A percentile compares a stretch with the other conserved stretches of the same genome.
These are phyloP conservation scores for Anolis sagrei DNA, from an alignment of 2,113 vertebrate species.

Conservation along the genomic window DNA sequence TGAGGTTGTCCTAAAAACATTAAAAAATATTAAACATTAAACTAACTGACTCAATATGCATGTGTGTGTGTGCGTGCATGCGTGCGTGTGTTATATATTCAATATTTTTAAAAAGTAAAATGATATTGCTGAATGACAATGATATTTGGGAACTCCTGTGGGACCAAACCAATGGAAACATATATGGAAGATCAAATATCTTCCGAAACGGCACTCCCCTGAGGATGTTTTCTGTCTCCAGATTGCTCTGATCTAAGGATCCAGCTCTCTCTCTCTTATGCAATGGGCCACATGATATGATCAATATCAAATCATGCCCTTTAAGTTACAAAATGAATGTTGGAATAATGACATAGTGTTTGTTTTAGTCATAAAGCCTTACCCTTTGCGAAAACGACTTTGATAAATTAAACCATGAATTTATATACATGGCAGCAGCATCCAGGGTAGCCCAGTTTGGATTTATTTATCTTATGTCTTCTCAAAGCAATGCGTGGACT, in stretches of 20 bases:
- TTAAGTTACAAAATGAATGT: constrained; percentile 17
- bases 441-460: background rate
- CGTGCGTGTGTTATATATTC: too few species aligned
- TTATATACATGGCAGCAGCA: background rate
- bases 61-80: too few species aligned
- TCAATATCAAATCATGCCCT: constrained; percentile 16
- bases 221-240: background rate
- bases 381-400: constrained; percentile 11
- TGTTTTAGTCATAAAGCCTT: constrained; percentile 5
- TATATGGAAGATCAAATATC: background rate
- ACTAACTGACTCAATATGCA: too few species aligned
- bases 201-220: background rate
- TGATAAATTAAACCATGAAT: background rate
- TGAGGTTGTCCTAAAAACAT: too few species aligned
- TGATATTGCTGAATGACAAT: too few species aligned
- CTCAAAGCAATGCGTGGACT: background rate
- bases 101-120: too few species aligned
- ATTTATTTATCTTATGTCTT: background rate
- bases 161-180: background rate
- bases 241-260: background rate
- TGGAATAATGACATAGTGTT: background rate
- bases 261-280: background rate
- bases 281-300: background rate
- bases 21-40: too few species aligned
- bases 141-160: background rate